Conservation (phyloP, 2,888 invertebrate genomes). For the Gonocerus acuteangulatus region DNA sequence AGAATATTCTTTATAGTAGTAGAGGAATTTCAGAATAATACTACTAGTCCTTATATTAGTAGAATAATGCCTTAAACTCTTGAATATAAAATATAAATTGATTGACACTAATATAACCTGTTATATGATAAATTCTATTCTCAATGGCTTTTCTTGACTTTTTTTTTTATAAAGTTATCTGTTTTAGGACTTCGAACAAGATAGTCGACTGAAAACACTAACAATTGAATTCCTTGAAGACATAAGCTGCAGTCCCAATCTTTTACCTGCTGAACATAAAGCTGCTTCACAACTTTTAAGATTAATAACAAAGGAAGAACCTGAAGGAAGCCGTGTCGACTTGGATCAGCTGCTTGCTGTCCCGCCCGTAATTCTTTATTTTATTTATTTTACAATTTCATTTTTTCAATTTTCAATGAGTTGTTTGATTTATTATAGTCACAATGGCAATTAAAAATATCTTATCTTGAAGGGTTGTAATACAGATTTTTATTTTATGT, state of each 20-base stretch:
- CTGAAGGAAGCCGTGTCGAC: slow-evolving; percentile 57
- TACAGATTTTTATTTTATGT: background rate
- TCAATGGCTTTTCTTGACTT: too few relatives aligned
- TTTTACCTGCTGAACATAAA: slow-evolving; percentile 81
- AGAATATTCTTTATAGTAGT: too few relatives aligned
- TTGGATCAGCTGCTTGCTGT: slow-evolving; percentile 60
- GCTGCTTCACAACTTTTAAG: slow-evolving; percentile 74
- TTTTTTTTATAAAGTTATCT: too few relatives aligned
- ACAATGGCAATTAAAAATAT: background rate
- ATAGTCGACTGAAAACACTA: slow-evolving; percentile 62
- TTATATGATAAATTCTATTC: too few relatives aligned
- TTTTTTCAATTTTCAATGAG: background rate
- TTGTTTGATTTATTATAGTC: background rate
- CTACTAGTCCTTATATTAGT: too few relatives aligned
- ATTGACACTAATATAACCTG: too few relatives aligned
- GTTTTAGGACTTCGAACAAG: slow-evolving; percentile 65
- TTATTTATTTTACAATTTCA: background rate
- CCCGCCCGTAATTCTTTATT: slow-evolving; percentile 52
- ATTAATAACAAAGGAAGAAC: slow-evolving; percentile 67
- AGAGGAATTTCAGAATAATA: too few relatives aligned
- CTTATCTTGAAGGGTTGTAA: too few relatives aligned
- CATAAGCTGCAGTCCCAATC: slow-evolving; percentile 71
- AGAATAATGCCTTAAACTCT: too few relatives aligned
- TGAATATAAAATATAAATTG: too few relatives aligned
- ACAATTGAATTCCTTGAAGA: slow-evolving; percentile 83